phyloP scores from a whole-genome alignment of 2,888 invertebrate species.

The Troilus luridus region DNA sequence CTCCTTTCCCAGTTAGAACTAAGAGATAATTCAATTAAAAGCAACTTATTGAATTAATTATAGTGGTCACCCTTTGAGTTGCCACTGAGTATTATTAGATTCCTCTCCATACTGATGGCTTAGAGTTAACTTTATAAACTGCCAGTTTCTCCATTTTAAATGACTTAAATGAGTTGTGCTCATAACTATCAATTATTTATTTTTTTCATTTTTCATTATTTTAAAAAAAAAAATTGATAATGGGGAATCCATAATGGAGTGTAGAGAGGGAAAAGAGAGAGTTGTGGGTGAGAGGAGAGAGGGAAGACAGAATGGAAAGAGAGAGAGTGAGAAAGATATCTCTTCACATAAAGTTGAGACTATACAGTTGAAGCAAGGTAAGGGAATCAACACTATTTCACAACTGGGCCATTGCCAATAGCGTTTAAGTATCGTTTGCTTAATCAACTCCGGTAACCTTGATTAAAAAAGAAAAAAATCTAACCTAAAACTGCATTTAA shows the following conservation, averaged over 20 bases:
- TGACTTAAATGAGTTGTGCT: neutral
- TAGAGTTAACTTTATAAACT: neutral
- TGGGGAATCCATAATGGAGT: neutral
- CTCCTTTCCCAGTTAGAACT: neutral
- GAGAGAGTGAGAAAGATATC: conserved; percentile 34
- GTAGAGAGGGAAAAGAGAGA: conserved; percentile 13
- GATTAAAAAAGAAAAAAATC: neutral
- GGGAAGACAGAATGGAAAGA: conserved; percentile 1
- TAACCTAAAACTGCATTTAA: neutral
- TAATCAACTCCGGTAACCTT: neutral
- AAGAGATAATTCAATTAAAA: conserved; percentile 44
- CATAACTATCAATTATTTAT: neutral
- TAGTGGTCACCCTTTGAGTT: conserved; percentile 57
- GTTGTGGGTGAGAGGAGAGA: neutral
- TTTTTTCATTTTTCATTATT: too few relatives aligned
- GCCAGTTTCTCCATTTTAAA: neutral
- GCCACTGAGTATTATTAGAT: conserved; percentile 49
- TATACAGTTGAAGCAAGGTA: conserved; percentile 5
- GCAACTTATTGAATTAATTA: conserved; percentile 56
- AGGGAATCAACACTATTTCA: conserved; percentile 28
- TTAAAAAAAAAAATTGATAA: neutral
- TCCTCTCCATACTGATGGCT: neutral
- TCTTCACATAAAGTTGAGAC: conserved; percentile 25
- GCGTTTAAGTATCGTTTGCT: neutral
- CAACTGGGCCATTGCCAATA: conserved; percentile 35